Percentiles rank a stretch among this genome's conserved stretches.
Conservation (phyloP, 2,113 vertebrate genomes). For the Menidia beryllina region DNA sequence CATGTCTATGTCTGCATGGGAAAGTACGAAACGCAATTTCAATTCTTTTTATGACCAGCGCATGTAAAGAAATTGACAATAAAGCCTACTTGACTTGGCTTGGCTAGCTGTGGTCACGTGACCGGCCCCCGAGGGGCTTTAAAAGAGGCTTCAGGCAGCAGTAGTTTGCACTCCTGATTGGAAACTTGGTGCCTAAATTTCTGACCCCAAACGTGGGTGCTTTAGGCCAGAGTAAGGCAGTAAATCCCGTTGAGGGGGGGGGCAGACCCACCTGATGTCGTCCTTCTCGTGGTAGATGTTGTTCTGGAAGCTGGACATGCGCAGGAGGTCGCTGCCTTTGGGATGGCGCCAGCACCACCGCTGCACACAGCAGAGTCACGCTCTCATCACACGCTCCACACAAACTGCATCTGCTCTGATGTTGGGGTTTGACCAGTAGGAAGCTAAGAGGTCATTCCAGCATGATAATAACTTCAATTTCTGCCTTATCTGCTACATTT, state of each 20-base stretch:
- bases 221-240: background rate
- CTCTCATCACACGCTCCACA: slow-evolving; percentile 12
- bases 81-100: no score
- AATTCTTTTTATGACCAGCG: no score
- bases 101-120: no score
- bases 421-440: slow-evolving; percentile 31
- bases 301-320: slow-evolving; percentile 88
- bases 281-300: slow-evolving; percentile 93
- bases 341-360: slow-evolving; percentile 93
- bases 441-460: background rate
- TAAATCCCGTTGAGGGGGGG: no score
- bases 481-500: background rate
- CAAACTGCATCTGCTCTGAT: background rate
- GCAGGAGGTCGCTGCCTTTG: slow-evolving; percentile 87
- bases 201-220: no score
- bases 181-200: no score
- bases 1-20: no score
- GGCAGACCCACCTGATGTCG: slow-evolving; percentile 88
- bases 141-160: no score
- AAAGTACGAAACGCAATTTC: no score
- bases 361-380: slow-evolving; percentile 70
- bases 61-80: no score
- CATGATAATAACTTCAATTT: background rate
- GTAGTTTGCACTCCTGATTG: no score
- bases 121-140: no score